Conservation (phyloP, 30 jellyfish, hydroid and myxozoan species). For the Mastigias papua region DNA sequence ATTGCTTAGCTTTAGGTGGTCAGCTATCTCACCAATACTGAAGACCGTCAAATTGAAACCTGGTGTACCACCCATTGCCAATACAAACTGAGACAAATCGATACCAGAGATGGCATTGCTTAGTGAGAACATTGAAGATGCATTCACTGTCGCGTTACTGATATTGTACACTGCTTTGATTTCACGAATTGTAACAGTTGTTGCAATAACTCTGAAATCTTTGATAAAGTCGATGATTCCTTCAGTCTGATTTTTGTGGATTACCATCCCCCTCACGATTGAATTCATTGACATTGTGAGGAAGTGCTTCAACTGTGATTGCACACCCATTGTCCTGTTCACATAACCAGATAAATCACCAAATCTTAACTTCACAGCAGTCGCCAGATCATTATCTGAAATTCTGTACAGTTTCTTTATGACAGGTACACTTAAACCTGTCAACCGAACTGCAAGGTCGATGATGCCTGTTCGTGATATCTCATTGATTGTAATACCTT, state of each 20-base stretch:
- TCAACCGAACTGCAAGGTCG: constrained; percentile 15
- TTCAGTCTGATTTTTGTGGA: constrained; percentile 46
- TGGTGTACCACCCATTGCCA: constrained; percentile 2
- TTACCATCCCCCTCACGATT: constrained; percentile 18
- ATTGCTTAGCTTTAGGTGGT: neutral
- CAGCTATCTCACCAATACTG: constrained; percentile 1
- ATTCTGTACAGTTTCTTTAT: constrained; percentile 20
- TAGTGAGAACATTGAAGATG: neutral
- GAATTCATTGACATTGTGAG: constrained; percentile 48
- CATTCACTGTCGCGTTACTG: too few relatives aligned
- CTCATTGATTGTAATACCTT: constrained; percentile 4
- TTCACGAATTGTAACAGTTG: neutral
- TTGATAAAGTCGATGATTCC: constrained; percentile 42
- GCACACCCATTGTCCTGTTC: constrained; percentile 9
- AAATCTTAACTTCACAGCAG: constrained; percentile 2
- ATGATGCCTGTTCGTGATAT: neutral
- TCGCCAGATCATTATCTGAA: neutral
- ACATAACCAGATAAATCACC: constrained; percentile 5
- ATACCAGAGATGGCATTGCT: constrained; percentile 8
- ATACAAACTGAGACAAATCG: neutral
- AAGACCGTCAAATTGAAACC: neutral
- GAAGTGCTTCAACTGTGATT: constrained; percentile 7
- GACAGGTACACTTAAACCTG: constrained; percentile 18
- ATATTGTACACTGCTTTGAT: neutral
- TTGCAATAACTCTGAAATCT: constrained; percentile 16